These are phyloP conservation scores for Drosophila setifemur DNA, from an alignment of 1,140 invertebrate genomes.

Conservation along the genomic window DNA sequence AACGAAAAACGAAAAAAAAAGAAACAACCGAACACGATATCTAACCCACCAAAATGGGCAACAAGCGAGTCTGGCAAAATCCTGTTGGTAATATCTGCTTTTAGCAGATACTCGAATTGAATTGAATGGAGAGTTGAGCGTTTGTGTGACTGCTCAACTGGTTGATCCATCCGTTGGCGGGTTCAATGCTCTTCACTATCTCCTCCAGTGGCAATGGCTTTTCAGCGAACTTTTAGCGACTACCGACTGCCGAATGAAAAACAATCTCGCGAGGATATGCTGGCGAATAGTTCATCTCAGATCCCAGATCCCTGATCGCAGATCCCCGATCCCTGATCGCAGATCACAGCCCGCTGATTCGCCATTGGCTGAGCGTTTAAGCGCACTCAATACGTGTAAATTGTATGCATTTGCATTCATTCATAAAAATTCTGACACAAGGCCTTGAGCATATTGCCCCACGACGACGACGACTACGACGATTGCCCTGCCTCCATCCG, in stretches of 20 bases:
- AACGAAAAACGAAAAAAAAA: too few species aligned
- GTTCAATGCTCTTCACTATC: slow-evolving; percentile 39
- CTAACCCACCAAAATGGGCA: slow-evolving; percentile 31
- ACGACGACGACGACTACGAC: slow-evolving; percentile 6
- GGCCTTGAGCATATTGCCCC: slow-evolving; percentile 50
- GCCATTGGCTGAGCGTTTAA: slow-evolving; percentile 29
- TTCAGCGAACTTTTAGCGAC: slow-evolving; percentile 13
- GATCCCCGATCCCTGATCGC: slow-evolving; percentile 10
- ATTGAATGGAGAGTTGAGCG: slow-evolving; percentile 38
- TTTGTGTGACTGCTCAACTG: slow-evolving; percentile 44
- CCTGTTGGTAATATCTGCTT: slow-evolving; percentile 53
- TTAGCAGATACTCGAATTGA: slow-evolving; percentile 44
- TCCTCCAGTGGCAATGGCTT: slow-evolving; percentile 31
- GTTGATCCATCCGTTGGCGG: slow-evolving; percentile 41
- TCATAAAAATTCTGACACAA: slow-evolving; percentile 61
- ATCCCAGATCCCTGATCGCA: not conserved
- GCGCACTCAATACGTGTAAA: slow-evolving; percentile 46
- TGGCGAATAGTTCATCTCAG: slow-evolving; percentile 22
- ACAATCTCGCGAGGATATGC: slow-evolving; percentile 23
- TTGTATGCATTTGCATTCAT: slow-evolving; percentile 52
- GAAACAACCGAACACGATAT: slow-evolving; percentile 54
- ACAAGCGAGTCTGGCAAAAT: slow-evolving; percentile 15
- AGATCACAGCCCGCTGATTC: slow-evolving; percentile 4
- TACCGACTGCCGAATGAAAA: slow-evolving; percentile 13
- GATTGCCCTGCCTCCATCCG: slow-evolving; percentile 29